phyloP scores from a whole-genome alignment of 2,888 invertebrate species.

The Cerceris ruficornis region DNA sequence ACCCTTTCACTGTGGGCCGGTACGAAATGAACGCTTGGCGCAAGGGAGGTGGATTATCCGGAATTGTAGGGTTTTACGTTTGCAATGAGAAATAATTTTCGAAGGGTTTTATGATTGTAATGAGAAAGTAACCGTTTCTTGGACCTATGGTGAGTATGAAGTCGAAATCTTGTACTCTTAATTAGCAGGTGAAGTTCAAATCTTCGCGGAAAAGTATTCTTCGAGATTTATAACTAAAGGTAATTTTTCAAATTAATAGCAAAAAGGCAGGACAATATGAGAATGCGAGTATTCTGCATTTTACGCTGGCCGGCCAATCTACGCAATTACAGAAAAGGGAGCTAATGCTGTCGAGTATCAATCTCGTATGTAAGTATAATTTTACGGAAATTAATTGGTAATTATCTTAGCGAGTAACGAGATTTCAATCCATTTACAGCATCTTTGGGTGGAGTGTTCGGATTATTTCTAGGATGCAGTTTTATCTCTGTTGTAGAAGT shows the following conservation, averaged over 20 bases:
- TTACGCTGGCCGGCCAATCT: slow-evolving; percentile 66
- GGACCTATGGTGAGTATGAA: no score
- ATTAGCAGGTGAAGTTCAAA: neutral
- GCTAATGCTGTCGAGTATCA: slow-evolving; percentile 69
- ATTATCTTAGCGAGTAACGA: slow-evolving; percentile 5
- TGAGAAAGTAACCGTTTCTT: no score
- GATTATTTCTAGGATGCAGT: slow-evolving; percentile 82
- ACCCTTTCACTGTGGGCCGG: neutral
- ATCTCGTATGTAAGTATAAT: slow-evolving; percentile 68
- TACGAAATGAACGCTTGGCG: no score
- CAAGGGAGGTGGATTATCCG: no score
- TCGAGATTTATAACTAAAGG: neutral
- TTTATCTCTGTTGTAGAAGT: slow-evolving; percentile 80
- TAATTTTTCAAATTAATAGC: slow-evolving; percentile 39
- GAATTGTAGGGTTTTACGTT: no score
- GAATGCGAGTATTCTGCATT: slow-evolving; percentile 66
- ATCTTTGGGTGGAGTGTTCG: slow-evolving; percentile 81
- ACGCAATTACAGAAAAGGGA: slow-evolving; percentile 64
- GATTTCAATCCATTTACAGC: slow-evolving; percentile 70
- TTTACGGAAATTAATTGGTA: neutral
- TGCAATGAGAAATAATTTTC: no score
- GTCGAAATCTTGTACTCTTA: no score
- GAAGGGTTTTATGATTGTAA: no score
- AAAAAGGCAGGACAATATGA: slow-evolving; percentile 47
- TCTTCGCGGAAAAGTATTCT: neutral